Base-by-base conservation (phyloP, 2,888 invertebrate species). In the Netelia virgata region DNA sequence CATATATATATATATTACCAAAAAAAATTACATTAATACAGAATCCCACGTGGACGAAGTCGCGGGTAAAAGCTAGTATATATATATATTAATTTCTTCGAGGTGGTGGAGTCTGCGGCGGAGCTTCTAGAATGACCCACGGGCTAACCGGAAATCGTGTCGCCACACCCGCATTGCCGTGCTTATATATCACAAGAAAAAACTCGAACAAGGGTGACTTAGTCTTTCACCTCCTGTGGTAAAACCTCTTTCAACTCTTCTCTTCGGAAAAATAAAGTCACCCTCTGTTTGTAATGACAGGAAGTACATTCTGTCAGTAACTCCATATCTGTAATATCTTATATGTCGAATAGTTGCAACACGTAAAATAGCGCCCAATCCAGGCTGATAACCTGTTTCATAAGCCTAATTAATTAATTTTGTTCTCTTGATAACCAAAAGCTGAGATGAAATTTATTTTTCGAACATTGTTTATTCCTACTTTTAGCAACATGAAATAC, bases 121-220 rank as follows among this genome's bases (percentile, higher is more conserved):
- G 47, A 36, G 36, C 43, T 9, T 1, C 18, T 11, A 55, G 68
- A 82, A 59, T 50, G 55, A 77, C 50, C 59, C 57, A 53, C 63
- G 43, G 36, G 36, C 57, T 68, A 76, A 68, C 50, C 75, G 77
- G 69, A 77, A 85, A 63, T 83, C 63, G 14, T 47, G 69, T 77
- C 23, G 63, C 73, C 18, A 69, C 18, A 59, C 53, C 18, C 47
- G 28, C 16, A 69, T 57, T 10, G 66, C 82, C 41, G 75, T 70
- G 64, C 72, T 47, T 57, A 61, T 11, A 23, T 41, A 9, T 1
- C 11, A 73, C 36, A 36, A 55, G n/a, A 28, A 1, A 53, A 14
- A 16, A 16, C 57, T 3, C 10, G 3, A 41, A 41, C 18, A 41
- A 18, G 47, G 28, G 43, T 28, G 18, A 14, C 18, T 14, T 74